Evolutionary conservation across 2,888 invertebrate genomes (phyloP).

Genomic region (Leucozona laternaria): DNA sequence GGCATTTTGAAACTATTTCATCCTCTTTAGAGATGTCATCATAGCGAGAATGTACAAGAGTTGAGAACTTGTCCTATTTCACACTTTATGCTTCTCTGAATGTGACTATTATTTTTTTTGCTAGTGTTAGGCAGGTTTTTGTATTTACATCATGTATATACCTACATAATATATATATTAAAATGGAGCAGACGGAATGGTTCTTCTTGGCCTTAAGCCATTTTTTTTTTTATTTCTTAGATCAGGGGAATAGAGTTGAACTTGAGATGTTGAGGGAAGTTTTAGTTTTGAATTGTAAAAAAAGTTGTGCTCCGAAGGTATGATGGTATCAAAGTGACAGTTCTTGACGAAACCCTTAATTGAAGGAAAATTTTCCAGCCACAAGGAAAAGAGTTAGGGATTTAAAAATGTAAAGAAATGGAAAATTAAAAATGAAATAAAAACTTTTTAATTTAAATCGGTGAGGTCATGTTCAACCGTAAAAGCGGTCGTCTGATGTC

Average conservation of each 20-base stretch:
- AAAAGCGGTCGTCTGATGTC: too few relatives aligned
- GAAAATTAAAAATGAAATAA: too few relatives aligned
- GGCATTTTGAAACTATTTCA: constrained; percentile 33
- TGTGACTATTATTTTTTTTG: constrained; percentile 2
- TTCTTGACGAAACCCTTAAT: too few relatives aligned
- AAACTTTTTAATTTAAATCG: too few relatives aligned
- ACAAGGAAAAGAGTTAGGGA: too few relatives aligned
- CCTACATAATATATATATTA: neutral
- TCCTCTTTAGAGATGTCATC: constrained; percentile 5
- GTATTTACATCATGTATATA: neutral
- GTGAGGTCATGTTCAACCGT: too few relatives aligned
- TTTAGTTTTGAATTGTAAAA: neutral
- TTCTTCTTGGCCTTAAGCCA: constrained; percentile 5
- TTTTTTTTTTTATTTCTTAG: neutral
- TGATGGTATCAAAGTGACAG: too few relatives aligned
- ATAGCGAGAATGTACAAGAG: constrained; percentile 1
- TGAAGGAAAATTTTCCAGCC: too few relatives aligned
- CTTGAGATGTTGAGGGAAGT: neutral
- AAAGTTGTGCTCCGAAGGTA: too few relatives aligned
- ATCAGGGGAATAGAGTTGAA: neutral
- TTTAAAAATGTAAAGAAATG: too few relatives aligned
- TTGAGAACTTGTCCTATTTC: constrained; percentile 35
- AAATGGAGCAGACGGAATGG: neutral
- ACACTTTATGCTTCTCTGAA: constrained; percentile 39
- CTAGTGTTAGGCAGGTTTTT: neutral